Evolutionary conservation across 1,140 invertebrate genomes (phyloP), one percentile per base, ranked within the genome.

Genomic region (Drosophila nannoptera): DNA sequence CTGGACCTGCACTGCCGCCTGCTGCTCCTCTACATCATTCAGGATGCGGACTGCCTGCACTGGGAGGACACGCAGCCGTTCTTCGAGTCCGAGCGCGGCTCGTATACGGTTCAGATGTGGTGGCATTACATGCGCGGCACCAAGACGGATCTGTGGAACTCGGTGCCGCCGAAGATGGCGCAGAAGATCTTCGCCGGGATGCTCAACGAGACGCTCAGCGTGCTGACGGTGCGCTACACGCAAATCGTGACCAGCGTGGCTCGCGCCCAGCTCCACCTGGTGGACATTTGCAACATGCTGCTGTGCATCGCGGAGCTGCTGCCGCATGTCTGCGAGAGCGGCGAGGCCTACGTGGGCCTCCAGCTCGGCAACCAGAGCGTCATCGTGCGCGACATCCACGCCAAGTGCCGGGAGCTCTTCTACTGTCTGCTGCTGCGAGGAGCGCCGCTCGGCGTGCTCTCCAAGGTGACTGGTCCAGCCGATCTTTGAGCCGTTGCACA

Each of bases 121-220:
- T 94, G 94, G 93, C 90, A 95, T 4, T 96, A 96, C 77, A 95
- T 96, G 93, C 92, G 95, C 90, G 94, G 95, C 93, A 94, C 93
- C 4, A 92, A 92, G 73, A 91, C 93, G 76, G 94, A 95, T 90
- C 88, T 96, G 31, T 95, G 95, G 94, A 94, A 93, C 67, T 95
- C 94, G 0, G 94, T 95, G 5, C 94, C 95, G 3, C 94, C 94
- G 0, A 94, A 94, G 89, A 95, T 94, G 92, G 94, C 95, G 0
- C 94, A 95, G 86, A 91, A 94, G 55, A 92, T 95, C 22, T 94
- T 95, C 78, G 92, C 93, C 5, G 94, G 94, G 22, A 95, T 95
- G 94, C 87, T 96, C 1, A 95, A 95, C 77, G 94, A 96, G 88
- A 95, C 94, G 0, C 89, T 96, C 2, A 94, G 94, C 5, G 95